A percentile compares a stretch with the other conserved stretches of the same genome.
Conservation (phyloP, 1,140 invertebrate species). For the Brachionus plicatilis region DNA sequence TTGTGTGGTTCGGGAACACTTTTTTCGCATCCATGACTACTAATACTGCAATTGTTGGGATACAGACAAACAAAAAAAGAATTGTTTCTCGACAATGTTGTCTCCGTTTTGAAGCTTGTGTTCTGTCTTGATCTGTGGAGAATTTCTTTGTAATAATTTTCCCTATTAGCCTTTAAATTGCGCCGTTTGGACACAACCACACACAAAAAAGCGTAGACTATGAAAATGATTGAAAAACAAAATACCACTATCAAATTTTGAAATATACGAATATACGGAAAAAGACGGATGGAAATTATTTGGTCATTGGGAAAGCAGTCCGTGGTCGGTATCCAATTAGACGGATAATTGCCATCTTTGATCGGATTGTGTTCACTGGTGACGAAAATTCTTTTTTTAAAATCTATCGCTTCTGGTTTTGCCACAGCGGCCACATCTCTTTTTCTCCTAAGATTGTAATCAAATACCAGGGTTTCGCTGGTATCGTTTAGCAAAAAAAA, state of each 20-base stretch:
- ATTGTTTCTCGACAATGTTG: not conserved
- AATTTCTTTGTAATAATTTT: constrained; percentile 34
- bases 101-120: not conserved
- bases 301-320: constrained; percentile 33
- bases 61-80: constrained; percentile 8
- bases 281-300: constrained; percentile 5
- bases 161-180: constrained; percentile 6
- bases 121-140: not conserved
- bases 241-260: constrained; percentile 33
- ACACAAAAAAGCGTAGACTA: constrained; percentile 32
- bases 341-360: not conserved
- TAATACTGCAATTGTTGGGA: not conserved
- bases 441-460: not conserved
- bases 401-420: not conserved
- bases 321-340: constrained; percentile 5
- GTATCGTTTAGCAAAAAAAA: not conserved
- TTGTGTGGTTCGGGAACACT: not conserved
- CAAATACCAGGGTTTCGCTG: not conserved
- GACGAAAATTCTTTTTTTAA: not conserved
- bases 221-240: constrained; percentile 32
- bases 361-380: not conserved
- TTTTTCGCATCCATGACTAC: not conserved
- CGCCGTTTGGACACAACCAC: not conserved
- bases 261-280: constrained; percentile 13
- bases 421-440: not conserved